Conservation (phyloP, 2,888 invertebrate genomes). For the Cantharis rustica region DNA sequence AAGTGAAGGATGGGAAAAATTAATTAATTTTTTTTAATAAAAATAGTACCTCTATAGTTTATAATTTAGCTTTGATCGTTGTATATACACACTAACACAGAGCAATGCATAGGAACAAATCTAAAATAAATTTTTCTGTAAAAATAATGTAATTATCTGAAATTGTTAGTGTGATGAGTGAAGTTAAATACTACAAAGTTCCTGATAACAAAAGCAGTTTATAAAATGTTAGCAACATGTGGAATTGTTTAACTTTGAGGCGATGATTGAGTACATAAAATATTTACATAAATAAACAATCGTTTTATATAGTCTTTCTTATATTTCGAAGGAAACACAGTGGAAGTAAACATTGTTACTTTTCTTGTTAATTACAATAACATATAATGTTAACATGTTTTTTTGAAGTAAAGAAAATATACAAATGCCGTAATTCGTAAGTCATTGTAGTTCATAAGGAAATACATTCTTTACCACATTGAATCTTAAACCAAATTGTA, state of each 20-base stretch:
- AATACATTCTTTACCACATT: background rate
- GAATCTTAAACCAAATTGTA: background rate
- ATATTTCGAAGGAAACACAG: slow-evolving; percentile 20
- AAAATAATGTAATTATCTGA: background rate
- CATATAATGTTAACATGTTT: background rate
- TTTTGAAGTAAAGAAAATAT: background rate
- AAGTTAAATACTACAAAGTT: slow-evolving; percentile 21
- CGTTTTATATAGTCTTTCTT: slow-evolving; percentile 29
- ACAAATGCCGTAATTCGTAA: background rate
- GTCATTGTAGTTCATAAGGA: background rate
- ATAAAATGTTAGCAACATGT: slow-evolving; percentile 36
- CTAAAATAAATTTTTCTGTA: background rate
- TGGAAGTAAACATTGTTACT: slow-evolving; percentile 18
- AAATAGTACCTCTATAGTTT: no score
- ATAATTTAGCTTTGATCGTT: background rate
- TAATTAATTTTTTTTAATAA: no score
- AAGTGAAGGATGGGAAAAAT: no score
- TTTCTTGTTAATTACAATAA: slow-evolving; percentile 20
- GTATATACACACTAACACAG: no score
- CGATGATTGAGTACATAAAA: slow-evolving; percentile 42
- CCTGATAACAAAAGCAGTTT: slow-evolving; percentile 27
- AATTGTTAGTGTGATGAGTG: slow-evolving; percentile 12
- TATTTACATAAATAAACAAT: slow-evolving; percentile 29
- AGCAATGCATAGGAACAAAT: background rate
- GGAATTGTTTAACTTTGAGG: slow-evolving; percentile 39